A percentile compares a stretch with the other conserved stretches of the same genome.
These are phyloP conservation scores for Protophormia terraenovae DNA, from an alignment of 2,888 invertebrate species.

Conservation along the genomic window DNA sequence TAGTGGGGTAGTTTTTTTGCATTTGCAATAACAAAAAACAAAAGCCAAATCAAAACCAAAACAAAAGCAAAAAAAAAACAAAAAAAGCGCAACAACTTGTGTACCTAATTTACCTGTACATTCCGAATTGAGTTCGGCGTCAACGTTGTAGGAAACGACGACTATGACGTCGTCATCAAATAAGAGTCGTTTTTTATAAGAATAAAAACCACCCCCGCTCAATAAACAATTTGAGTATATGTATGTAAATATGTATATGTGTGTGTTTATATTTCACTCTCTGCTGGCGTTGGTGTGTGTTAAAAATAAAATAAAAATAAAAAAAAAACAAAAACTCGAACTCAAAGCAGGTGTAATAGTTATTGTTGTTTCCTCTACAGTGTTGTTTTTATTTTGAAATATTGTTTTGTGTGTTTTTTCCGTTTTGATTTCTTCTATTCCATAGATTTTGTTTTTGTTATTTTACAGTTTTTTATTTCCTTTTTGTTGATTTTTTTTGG, in stretches of 20 bases:
- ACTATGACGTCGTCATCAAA: background rate
- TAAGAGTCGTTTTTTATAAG: background rate
- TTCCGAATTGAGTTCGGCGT: conserved; percentile 54
- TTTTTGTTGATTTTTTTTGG: conserved; percentile 15
- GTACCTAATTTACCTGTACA: conserved; percentile 57
- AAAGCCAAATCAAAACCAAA: background rate
- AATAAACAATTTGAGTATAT: background rate
- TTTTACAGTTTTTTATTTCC: background rate
- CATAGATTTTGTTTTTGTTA: conserved; percentile 49
- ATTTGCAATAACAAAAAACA: background rate
- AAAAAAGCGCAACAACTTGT: conserved; percentile 64
- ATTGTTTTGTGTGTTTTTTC: too few species aligned
- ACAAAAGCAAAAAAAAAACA: background rate
- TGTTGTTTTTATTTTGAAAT: conserved; percentile 20
- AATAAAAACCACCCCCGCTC: conserved; percentile 50
- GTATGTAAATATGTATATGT: background rate
- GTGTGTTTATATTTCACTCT: conserved; percentile 34
- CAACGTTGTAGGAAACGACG: conserved; percentile 5
- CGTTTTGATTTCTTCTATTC: background rate
- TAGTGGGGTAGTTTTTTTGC: conserved; percentile 30
- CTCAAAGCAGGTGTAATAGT: conserved; percentile 79
- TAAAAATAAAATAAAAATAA: background rate
- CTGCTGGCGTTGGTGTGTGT: conserved; percentile 62
- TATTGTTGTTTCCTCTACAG: conserved; percentile 66
- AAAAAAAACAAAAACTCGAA: conserved; percentile 29